These are phyloP conservation scores for Malurus elegans DNA, from an alignment of 2,113 vertebrate species.

Conservation along the genomic window DNA sequence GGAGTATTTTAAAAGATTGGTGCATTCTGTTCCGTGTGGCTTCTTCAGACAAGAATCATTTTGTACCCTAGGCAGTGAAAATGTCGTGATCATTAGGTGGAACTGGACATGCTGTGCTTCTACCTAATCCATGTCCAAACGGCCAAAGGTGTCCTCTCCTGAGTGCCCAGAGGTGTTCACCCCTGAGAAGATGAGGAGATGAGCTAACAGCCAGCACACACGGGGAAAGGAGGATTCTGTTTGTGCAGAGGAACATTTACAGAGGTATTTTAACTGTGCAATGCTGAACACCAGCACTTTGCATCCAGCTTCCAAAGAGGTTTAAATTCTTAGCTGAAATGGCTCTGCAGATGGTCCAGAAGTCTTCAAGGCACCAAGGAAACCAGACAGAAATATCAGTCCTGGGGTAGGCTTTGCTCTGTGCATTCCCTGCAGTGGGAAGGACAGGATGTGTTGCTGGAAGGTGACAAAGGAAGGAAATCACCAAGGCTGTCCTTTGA, in stretches of 20 bases:
- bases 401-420: not conserved
- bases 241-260: not conserved
- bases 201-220: not conserved
- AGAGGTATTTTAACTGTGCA: not conserved
- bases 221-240: not conserved
- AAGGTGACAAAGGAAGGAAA: not conserved
- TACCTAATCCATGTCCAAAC: rapidly evolving
- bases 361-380: not conserved
- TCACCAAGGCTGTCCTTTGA: not conserved
- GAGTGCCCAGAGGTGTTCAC: not conserved
- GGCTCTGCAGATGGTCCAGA: not conserved
- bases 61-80: not conserved
- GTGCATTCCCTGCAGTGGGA: not conserved
- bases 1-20: not conserved
- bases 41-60: not conserved
- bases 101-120: not conserved
- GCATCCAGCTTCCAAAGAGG: not conserved
- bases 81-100: not conserved
- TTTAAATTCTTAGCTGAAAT: not conserved
- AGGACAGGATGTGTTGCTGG: not conserved
- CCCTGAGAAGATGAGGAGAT: not conserved
- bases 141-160: not conserved
- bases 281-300: not conserved
- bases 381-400: not conserved
- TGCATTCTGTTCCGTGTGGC: not conserved